Percentiles rank a stretch among this genome's conserved stretches.
Conservation (phyloP, 2,113 vertebrate species). For the Macrotus californicus region DNA sequence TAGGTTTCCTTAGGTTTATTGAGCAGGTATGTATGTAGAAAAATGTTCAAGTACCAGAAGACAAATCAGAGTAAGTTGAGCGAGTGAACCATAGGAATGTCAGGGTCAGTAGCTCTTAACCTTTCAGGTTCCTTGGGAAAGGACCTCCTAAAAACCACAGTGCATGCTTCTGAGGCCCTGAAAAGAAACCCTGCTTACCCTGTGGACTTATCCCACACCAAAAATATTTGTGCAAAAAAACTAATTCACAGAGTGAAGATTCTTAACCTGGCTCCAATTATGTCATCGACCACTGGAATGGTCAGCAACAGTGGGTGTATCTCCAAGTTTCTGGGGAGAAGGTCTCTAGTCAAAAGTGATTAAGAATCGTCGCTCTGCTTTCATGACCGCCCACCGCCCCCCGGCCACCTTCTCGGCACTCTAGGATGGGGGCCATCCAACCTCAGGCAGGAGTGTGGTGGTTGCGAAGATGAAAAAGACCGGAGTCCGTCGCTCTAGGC, state of each 20-base stretch:
- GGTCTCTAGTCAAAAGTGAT: not conserved
- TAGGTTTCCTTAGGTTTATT: not conserved
- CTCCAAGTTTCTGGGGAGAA: not conserved
- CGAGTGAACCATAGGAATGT: too few relatives aligned
- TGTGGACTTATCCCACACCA: not conserved
- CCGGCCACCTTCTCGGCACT: slow-evolving; percentile 81
- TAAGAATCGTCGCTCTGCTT: slow-evolving; percentile 65
- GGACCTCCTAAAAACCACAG: not conserved
- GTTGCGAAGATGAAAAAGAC: not conserved
- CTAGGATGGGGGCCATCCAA: not conserved
- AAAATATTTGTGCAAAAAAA: not conserved
- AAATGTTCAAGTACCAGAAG: not conserved
- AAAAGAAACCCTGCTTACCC: not conserved
- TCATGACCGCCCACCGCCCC: slow-evolving; percentile 66
- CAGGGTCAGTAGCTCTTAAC: not conserved
- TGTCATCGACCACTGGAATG: not conserved
- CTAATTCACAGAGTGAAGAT: not conserved
- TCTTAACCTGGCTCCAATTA: not conserved
- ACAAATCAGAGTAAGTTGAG: not conserved
- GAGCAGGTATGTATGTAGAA: not conserved
- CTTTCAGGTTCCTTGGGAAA: not conserved
- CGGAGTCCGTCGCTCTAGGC: not conserved
- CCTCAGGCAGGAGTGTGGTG: not conserved
- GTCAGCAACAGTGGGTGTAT: not conserved
- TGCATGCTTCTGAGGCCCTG: not conserved